Evolutionary conservation across 2,888 invertebrate species (phyloP), one percentile per base, ranked within the genome.

Genomic region (Sesamia inferens): DNA sequence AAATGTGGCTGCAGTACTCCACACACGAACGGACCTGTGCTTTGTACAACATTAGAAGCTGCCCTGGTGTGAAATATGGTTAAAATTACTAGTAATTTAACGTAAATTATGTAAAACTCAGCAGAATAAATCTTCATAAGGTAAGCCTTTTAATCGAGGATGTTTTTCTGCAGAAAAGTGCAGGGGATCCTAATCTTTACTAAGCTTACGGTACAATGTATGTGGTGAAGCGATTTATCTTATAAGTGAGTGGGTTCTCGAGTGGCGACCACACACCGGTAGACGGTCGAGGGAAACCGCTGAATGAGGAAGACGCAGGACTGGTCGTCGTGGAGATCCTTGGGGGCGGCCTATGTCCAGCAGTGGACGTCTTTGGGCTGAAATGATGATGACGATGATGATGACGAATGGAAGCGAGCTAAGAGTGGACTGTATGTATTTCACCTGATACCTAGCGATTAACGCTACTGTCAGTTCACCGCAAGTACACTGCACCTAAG

Each of bases 111-210:
- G 13, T 48, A 11, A 54, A 68, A 68, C 31, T 51, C 68, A 11
- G 11, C 10, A 74, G 54, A 24, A 71, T 67, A 79, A 76, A 82
- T 79, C 68, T 72, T 71, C 6, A 68, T 42, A 55, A 71, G 59
- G 42, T 70, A 68, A 76, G 39, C 61, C 44, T 79, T 81, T 77
- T 76, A 76, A 82, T 83, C 74, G 73, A 10, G 68, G 59, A 75
- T 66, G 63, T 71, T 68, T 76, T 81, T 79, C 54, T 24, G 71
- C 58, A 82, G 81, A 81, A 88, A 85, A 81, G 82, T 78, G 68
- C 66, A 71, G 42, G 39, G 69, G 83, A 87, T 82, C 8, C n/a
- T 79, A 72, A 83, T 85, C 85, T 57, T 70, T 55, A 13, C 19
- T 6, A 19, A 58, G n/a, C n/a, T 19, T 57, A 19, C 7, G n/a